These are phyloP conservation scores for Dolichotis patagonum DNA, from an alignment of 2,113 vertebrate genomes.

Conservation along the genomic window DNA sequence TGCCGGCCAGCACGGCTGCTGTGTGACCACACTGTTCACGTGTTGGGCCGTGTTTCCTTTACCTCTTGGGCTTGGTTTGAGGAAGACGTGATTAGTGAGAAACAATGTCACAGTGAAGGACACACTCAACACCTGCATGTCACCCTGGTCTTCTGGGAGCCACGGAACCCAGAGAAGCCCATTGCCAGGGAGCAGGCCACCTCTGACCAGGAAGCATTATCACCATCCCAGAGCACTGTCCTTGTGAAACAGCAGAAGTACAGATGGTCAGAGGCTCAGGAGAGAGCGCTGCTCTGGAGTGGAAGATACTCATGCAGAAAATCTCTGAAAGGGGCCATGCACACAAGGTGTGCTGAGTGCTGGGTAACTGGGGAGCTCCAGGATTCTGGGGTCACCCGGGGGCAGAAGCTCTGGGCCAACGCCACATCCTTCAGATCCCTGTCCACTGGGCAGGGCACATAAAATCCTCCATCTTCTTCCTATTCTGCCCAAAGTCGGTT, in stretches of 20 bases:
- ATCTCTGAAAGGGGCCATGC: not conserved
- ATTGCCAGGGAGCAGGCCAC: not conserved
- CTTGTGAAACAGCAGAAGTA: not conserved
- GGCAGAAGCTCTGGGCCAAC: not conserved
- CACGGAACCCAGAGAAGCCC: not conserved
- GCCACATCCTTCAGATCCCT: not conserved
- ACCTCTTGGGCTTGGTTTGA: not conserved
- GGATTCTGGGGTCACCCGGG: not conserved
- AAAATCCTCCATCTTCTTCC: no score
- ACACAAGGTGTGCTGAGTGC: no score
- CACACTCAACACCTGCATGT: not conserved
- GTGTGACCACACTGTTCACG: not conserved
- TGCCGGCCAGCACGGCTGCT: not conserved
- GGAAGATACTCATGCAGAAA: not conserved
- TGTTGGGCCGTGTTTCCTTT: not conserved
- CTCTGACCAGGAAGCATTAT: not conserved
- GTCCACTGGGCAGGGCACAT: fast-evolving
- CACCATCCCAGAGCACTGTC: not conserved
- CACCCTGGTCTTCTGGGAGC: no score
- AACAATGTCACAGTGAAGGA: no score
- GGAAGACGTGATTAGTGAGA: not conserved
- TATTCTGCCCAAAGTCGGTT: not conserved
- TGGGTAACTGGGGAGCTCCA: not conserved
- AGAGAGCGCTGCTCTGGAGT: not conserved
- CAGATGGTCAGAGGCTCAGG: not conserved